Evolutionary conservation across 2,113 vertebrate species (phyloP), one percentile per base, ranked within the genome.

Genomic region (Coreoperca whiteheadi): DNA sequence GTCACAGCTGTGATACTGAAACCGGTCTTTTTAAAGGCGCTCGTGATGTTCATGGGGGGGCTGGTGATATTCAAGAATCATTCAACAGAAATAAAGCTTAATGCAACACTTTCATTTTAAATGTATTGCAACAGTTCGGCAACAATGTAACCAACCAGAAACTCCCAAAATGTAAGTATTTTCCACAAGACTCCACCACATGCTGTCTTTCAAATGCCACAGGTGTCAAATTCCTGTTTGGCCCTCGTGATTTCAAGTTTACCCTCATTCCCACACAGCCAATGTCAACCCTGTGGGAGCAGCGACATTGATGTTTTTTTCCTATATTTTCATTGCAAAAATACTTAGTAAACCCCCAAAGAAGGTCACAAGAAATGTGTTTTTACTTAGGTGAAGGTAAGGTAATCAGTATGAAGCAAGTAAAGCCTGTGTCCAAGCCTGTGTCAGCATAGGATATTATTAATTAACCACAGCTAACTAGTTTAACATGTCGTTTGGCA

Each of bases 1-100:
- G 94, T 91, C 92, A 83, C 94, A 95, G 95, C 95, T 95, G 95
- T 91, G 93, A 83, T 88, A 92, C 92, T 93, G 92, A 95, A 95
- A 94, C 91, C 79, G 41, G 91, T 88, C 83, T 95, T 95, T 95
- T 93, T 94, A 94, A 94, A 92, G 85, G 87, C 91, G 74, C 77
- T 84, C 30, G 18, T 85, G 86, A 76, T 81, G 81, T 73, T 87
- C 71, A 25, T 37, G 9, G 54, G 30, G 18, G 39, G 20, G 43
- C 77, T 46, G 74, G 8, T 79, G 72, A 71, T 74, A 88, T 85
- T 79, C 56, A 74, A 75, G 81, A 88, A 86, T 86, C 92, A 81
- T 76, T 88, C 70, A 87, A 48, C 80, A 87, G 60, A 88, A 90
- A 90, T 91, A 90, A 88, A 86, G 66, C 70, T 20, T 70, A 91